A percentile compares a stretch with the other conserved stretches of the same genome.
phyloP scores from a whole-genome alignment of 2,888 invertebrate species.

The Tenthredo notha region DNA sequence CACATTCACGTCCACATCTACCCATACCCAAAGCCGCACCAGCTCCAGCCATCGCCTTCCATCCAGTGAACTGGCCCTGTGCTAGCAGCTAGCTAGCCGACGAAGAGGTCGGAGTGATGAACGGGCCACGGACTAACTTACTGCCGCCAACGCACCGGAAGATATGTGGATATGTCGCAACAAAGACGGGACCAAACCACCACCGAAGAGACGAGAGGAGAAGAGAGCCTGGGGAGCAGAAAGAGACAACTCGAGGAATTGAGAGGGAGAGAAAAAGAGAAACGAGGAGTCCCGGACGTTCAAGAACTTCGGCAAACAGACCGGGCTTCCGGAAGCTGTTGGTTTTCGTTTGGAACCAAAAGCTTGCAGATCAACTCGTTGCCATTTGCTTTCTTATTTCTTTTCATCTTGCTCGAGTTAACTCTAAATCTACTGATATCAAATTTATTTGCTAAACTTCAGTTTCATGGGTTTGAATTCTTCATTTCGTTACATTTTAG shows the following conservation, averaged over 20 bases:
- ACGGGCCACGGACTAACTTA: slow-evolving; percentile 49
- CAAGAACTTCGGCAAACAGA: slow-evolving; percentile 6
- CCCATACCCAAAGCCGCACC: slow-evolving; percentile 30
- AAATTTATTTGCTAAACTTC: too few relatives aligned
- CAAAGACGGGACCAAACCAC: slow-evolving; percentile 44
- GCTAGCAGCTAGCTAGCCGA: neutral
- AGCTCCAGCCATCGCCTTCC: slow-evolving; percentile 46
- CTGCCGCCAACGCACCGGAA: slow-evolving; percentile 50
- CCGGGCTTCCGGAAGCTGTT: slow-evolving; percentile 22
- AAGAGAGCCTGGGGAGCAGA: neutral
- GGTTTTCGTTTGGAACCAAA: neutral
- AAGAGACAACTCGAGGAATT: neutral
- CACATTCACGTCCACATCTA: slow-evolving; percentile 56
- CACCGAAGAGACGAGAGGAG: neutral
- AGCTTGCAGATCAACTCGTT: neutral
- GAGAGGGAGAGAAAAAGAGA: neutral
- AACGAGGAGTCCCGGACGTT: neutral
- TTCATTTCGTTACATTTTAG: neutral
- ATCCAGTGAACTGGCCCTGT: slow-evolving; percentile 26
- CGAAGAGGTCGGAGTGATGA: slow-evolving; percentile 49
- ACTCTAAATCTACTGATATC: neutral
- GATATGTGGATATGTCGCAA: slow-evolving; percentile 50
- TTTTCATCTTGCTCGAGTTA: neutral
- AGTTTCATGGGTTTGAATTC: neutral
- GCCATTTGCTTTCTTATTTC: neutral